These are phyloP conservation scores for Dissostichus mawsoni DNA, from an alignment of 2,113 vertebrate genomes.

Conservation along the genomic window DNA sequence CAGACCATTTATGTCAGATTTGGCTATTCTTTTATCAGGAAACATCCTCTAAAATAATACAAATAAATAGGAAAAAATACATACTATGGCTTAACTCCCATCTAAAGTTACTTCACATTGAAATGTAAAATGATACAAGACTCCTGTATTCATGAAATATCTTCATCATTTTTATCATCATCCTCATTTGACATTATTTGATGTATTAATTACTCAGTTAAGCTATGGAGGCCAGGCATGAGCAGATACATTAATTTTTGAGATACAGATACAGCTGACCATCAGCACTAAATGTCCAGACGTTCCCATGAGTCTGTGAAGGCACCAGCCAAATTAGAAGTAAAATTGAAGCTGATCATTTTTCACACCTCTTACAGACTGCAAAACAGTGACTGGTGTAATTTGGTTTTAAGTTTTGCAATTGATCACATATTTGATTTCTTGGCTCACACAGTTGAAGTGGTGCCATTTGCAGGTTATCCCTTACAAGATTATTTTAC, in stretches of 20 bases:
- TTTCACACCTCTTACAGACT: background rate
- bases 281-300: slow-evolving; percentile 8
- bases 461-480: background rate
- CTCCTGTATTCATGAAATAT: background rate
- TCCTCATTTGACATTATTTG: background rate
- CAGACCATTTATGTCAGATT: slow-evolving; percentile 20
- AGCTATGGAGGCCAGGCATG: background rate
- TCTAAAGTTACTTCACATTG: too few relatives aligned
- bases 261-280: background rate
- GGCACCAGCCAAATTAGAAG: background rate
- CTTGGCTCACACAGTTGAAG: background rate
- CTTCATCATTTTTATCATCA: background rate
- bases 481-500: too few relatives aligned
- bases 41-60: background rate
- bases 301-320: slow-evolving; percentile 1
- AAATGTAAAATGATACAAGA: background rate
- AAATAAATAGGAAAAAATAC: background rate
- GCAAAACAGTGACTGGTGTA: background rate
- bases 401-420: background rate
- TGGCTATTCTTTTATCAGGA: background rate
- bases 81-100: too few relatives aligned
- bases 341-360: background rate
- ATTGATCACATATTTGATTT: background rate
- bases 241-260: background rate
- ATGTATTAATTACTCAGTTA: background rate